Conservation (phyloP, 2,797 vertebrate species). For the Cirrhinus molitorella region DNA sequence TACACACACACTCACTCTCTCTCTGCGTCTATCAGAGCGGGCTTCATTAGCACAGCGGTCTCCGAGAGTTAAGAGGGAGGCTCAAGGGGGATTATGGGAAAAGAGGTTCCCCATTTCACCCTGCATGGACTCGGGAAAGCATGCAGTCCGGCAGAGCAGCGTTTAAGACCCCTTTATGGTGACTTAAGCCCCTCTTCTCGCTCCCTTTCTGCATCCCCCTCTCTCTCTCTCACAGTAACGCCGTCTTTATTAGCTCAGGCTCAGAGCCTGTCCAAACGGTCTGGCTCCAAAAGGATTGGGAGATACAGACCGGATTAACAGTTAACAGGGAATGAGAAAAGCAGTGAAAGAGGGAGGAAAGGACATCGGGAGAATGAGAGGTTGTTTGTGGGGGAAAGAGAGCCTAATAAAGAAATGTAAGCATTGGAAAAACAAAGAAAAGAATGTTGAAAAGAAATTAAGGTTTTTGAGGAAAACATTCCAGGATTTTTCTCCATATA, state of each 20-base stretch:
- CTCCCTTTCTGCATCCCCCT: conserved; percentile 39
- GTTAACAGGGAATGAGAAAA: conserved; percentile 28
- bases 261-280: conserved; percentile 58
- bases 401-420: neutral
- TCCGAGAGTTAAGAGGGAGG: conserved; percentile 26
- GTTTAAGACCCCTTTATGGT: conserved; percentile 60
- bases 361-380: conserved; percentile 7
- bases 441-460: neutral
- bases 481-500: too few relatives aligned
- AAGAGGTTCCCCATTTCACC: conserved; percentile 44
- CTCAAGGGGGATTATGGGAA: conserved; percentile 46
- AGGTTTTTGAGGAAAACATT: too few relatives aligned
- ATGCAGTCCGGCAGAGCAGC: conserved; percentile 39
- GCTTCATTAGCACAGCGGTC: conserved; percentile 44
- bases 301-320: conserved; percentile 51
- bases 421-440: neutral
- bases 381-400: conserved; percentile 7
- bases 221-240: conserved; percentile 29
- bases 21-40: conserved; percentile 13
- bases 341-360: conserved; percentile 4
- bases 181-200: conserved; percentile 53
- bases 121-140: conserved; percentile 50
- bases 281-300: conserved; percentile 46
- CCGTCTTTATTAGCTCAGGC: conserved; percentile 58
- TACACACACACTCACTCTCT: neutral